Evolutionary conservation across 2,797 vertebrate species (phyloP).

Genomic region (Anguilla obscura): DNA sequence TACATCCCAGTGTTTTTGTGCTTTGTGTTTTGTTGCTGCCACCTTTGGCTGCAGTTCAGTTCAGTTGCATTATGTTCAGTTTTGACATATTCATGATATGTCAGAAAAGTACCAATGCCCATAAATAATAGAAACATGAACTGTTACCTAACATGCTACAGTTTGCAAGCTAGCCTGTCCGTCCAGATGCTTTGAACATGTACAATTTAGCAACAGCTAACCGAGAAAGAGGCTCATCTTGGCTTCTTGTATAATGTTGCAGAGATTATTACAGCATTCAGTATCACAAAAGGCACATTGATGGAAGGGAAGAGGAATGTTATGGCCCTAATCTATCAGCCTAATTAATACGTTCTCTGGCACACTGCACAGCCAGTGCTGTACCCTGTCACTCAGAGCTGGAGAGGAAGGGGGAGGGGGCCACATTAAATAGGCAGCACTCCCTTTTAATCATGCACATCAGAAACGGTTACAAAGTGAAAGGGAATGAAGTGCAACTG

Average conservation of each 20-base stretch:
- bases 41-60: background rate
- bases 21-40: background rate
- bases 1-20: too few relatives aligned
- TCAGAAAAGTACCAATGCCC: background rate
- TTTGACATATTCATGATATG: background rate
- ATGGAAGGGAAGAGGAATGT: constrained; percentile 14
- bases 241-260: background rate
- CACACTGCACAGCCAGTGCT: background rate
- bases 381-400: background rate
- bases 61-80: background rate
- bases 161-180: background rate
- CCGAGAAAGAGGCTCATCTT: background rate
- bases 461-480: background rate
- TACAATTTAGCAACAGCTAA: background rate
- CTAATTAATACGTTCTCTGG: constrained; percentile 17
- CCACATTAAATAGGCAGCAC: constrained; percentile 4
- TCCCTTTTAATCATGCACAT: constrained; percentile 7
- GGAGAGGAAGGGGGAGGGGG: background rate
- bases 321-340: constrained; percentile 21
- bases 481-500: constrained; percentile 1
- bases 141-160: background rate
- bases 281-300: background rate
- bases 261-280: background rate
- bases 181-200: background rate
- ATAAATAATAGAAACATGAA: background rate